Evolutionary conservation across 2,888 invertebrate species (phyloP).

Genomic region (Zelleria hepariella): DNA sequence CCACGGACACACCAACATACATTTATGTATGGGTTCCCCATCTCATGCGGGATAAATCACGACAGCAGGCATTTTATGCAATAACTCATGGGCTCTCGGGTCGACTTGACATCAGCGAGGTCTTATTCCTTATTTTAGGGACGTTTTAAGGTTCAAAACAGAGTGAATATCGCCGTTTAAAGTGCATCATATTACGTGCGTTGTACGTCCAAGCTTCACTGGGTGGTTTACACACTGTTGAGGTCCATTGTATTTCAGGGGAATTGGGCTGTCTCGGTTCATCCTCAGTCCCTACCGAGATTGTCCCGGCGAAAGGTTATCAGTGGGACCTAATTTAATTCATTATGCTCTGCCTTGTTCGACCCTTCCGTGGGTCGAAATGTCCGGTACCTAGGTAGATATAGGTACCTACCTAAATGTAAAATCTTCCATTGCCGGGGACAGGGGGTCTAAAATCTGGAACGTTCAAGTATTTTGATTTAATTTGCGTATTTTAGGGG

Average conservation of each 20-base stretch:
- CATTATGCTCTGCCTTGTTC: conserved; percentile 52
- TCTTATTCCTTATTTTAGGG: conserved; percentile 26
- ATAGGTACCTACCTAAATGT: too few relatives aligned
- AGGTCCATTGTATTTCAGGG: background rate
- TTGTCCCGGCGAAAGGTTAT: conserved; percentile 52
- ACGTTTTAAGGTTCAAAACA: background rate
- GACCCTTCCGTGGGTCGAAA: conserved; percentile 51
- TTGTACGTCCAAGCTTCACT: too few relatives aligned
- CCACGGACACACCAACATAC: background rate
- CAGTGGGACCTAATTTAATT: conserved; percentile 65
- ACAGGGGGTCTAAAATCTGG: too few relatives aligned
- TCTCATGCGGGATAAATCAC: conserved; percentile 39
- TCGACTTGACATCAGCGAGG: conserved; percentile 59
- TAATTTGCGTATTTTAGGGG: too few relatives aligned
- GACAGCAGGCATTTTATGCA: conserved; percentile 55
- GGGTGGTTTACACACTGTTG: conserved; percentile 2
- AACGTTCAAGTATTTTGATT: too few relatives aligned
- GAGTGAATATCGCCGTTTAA: background rate
- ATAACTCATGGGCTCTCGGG: conserved; percentile 52
- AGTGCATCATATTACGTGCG: too few relatives aligned
- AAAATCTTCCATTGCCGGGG: too few relatives aligned
- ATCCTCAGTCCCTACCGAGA: conserved; percentile 24
- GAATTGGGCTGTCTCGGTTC: background rate
- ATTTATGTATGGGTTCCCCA: background rate
- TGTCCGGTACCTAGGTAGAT: conserved; percentile 24